Evolutionary conservation across 2,113 vertebrate species (phyloP).

Genomic region (Dendrocopos noguchii): DNA sequence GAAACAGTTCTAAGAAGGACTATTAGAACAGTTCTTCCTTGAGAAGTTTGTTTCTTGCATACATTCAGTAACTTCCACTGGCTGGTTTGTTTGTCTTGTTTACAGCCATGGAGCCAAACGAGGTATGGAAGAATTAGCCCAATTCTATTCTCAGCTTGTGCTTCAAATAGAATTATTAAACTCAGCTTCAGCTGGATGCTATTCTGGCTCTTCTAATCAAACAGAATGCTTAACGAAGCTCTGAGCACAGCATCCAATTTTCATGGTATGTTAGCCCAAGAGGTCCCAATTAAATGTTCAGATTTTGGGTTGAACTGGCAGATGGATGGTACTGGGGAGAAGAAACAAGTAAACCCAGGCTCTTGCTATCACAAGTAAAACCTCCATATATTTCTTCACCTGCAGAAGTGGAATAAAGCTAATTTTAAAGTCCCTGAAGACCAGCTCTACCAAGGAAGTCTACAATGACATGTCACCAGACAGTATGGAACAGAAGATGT

Average conservation of each 20-base stretch:
- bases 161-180: conserved; percentile 65
- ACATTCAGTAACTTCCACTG: conserved; percentile 24
- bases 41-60: not conserved
- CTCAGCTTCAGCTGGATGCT: conserved; percentile 52
- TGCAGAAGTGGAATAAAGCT: conserved; percentile 7
- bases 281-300: not conserved
- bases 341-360: not conserved
- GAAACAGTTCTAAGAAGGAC: not conserved
- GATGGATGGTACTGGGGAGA: not conserved
- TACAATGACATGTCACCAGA: not conserved
- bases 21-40: not conserved
- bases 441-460: not conserved
- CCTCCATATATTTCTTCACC: not conserved
- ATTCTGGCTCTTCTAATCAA: conserved; percentile 52
- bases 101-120: conserved; percentile 32
- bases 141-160: conserved; percentile 32
- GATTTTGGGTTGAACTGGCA: not conserved
- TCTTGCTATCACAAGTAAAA: not conserved
- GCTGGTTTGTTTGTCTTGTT: conserved; percentile 40
- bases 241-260: conserved; percentile 4
- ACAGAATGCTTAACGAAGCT: conserved; percentile 21
- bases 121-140: conserved; percentile 47
- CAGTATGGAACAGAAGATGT: not conserved
- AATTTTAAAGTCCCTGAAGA: conserved; percentile 22
- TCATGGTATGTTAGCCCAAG: not conserved